Conservation (phyloP, 2,888 invertebrate genomes). For the Chelonus formosanus region DNA sequence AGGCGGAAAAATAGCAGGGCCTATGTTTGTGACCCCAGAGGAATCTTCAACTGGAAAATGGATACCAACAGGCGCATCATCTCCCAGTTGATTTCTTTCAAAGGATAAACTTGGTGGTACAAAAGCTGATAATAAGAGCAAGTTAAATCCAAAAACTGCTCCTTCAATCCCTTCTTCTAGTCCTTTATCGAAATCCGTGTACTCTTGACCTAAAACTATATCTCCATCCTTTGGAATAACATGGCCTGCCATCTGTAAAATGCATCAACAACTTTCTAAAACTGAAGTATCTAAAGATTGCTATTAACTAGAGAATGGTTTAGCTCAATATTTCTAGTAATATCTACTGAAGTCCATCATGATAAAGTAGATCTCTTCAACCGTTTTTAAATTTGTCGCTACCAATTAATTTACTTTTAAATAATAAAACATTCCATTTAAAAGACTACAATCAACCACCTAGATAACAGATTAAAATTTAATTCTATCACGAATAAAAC, state of each 20-base stretch:
- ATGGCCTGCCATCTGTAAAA: constrained; percentile 69
- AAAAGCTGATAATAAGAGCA: constrained; percentile 71
- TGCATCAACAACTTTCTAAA: constrained; percentile 26
- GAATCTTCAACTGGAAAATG: neutral
- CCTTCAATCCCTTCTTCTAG: constrained; percentile 75
- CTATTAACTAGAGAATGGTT: neutral
- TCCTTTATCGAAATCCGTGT: constrained; percentile 73
- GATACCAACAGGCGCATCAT: neutral
- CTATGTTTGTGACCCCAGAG: constrained; percentile 2
- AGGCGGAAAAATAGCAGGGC: constrained; percentile 13
- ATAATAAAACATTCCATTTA: too few relatives aligned
- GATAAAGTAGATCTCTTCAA: constrained; percentile 17
- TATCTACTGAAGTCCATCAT: neutral
- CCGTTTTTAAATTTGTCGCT: too few relatives aligned
- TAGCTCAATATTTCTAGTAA: too few relatives aligned
- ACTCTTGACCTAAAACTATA: constrained; percentile 76
- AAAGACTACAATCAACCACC: too few relatives aligned
- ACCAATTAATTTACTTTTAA: too few relatives aligned
- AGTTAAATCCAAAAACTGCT: constrained; percentile 74
- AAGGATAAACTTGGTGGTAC: constrained; percentile 42
- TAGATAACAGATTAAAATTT: too few relatives aligned
- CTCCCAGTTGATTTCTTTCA: constrained; percentile 37
- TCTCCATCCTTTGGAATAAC: constrained; percentile 72
- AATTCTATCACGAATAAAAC: too few relatives aligned
- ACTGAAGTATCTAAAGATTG: neutral